Conservation (phyloP, 2,113 vertebrate genomes). For the Naja naja region DNA sequence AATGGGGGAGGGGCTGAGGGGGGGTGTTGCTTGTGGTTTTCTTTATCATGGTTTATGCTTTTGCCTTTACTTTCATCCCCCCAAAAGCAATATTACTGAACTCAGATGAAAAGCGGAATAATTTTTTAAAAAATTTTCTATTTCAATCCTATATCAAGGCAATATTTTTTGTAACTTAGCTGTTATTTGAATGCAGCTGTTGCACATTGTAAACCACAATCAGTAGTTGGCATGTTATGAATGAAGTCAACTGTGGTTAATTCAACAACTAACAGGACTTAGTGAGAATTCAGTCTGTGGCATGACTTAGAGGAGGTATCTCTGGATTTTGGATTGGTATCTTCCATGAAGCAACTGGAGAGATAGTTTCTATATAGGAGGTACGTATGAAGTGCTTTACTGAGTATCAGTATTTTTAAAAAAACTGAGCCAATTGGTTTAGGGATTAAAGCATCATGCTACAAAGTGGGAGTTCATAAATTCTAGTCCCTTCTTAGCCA, state of each 20-base stretch:
- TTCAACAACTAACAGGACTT: background rate
- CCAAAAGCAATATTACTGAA: background rate
- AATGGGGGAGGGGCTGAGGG: background rate
- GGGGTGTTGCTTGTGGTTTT: background rate
- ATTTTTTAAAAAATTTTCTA: background rate
- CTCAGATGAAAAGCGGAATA: background rate
- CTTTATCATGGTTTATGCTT: background rate
- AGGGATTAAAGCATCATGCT: background rate
- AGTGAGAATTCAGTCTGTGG: background rate
- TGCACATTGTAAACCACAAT: background rate
- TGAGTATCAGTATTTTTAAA: background rate
- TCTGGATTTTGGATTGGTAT: background rate
- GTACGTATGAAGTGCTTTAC: background rate
- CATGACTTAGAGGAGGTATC: background rate
- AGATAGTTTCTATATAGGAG: background rate
- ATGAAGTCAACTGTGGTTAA: background rate
- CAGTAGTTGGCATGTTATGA: background rate
- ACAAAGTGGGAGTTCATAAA: background rate
- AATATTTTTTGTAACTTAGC: background rate
- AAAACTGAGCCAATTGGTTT: background rate
- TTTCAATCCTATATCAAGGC: background rate
- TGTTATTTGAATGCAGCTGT: background rate
- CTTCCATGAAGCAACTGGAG: background rate
- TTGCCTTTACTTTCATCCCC: background rate
- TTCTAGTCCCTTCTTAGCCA: background rate